Conservation (phyloP, 2,113 vertebrate genomes). For the Sitta europaea region DNA sequence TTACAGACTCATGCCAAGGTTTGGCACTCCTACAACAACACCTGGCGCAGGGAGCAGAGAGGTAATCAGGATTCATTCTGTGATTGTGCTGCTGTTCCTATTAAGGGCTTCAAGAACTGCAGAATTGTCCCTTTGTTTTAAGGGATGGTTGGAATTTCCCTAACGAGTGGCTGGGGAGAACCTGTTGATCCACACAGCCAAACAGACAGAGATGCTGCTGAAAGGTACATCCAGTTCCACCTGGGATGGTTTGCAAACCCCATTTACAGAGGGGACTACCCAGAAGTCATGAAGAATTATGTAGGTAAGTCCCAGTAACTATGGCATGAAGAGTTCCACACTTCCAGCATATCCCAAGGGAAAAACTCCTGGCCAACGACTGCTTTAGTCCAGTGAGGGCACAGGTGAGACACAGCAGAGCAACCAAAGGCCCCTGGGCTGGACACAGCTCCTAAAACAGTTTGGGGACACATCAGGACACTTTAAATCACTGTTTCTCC, state of each 20-base stretch:
- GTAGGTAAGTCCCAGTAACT: slow-evolving; percentile 72
- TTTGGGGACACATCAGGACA: background rate
- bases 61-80: slow-evolving; percentile 66
- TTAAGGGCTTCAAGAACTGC: background rate
- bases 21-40: slow-evolving; percentile 88
- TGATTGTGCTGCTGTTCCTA: background rate
- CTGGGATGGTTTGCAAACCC: slow-evolving; percentile 95
- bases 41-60: slow-evolving; percentile 84
- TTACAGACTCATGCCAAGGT: slow-evolving; percentile 85
- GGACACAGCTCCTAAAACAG: background rate
- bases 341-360: background rate
- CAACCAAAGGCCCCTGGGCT: fast-evolving
- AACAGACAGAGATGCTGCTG: slow-evolving; percentile 85
- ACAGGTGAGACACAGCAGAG: background rate
- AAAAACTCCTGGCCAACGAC: fast-evolving
- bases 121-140: background rate
- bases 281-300: slow-evolving; percentile 91
- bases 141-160: slow-evolving; percentile 90
- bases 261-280: slow-evolving; percentile 92
- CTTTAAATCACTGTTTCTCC: background rate
- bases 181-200: slow-evolving; percentile 85
- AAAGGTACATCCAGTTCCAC: slow-evolving; percentile 90
- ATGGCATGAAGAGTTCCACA: background rate
- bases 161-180: slow-evolving; percentile 89
- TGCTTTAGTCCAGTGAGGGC: background rate